Conservation (phyloP, 2,888 invertebrate genomes). For the Prosopocoilus inquinatus region DNA sequence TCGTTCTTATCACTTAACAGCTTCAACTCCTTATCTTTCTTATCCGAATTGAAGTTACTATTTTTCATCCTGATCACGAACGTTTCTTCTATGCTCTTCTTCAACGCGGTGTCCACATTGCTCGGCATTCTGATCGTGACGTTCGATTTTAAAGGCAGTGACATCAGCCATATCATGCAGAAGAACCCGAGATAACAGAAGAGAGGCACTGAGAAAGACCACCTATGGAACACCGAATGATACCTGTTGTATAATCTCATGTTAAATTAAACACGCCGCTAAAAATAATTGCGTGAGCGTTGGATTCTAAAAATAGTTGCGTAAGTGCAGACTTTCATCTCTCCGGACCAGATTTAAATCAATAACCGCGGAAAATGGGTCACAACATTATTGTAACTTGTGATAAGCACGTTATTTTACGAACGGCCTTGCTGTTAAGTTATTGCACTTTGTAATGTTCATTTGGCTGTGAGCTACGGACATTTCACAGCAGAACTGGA, state of each 20-base stretch:
- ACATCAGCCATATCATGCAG: constrained; percentile 54
- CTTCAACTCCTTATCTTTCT: constrained; percentile 47
- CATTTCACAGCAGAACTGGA: neutral
- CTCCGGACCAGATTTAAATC: neutral
- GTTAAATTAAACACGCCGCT: neutral
- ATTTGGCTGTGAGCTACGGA: no score
- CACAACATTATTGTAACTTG: neutral
- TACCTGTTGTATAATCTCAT: neutral
- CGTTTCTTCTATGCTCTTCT: constrained; percentile 38
- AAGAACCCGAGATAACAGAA: constrained; percentile 57
- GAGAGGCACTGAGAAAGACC: constrained; percentile 57
- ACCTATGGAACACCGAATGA: constrained; percentile 44
- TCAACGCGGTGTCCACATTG: constrained; percentile 32
- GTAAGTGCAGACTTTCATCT: neutral
- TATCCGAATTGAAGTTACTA: constrained; percentile 56
- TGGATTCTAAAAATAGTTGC: neutral
- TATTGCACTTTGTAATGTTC: no score
- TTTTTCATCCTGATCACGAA: constrained; percentile 48
- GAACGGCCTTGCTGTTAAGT: no score
- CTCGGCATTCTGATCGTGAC: constrained; percentile 34
- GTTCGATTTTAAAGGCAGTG: constrained; percentile 49
- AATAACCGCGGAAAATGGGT: neutral
- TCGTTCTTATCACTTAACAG: constrained; percentile 54
- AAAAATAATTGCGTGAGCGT: neutral
- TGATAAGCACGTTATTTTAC: neutral